Base-by-base conservation (phyloP, 2,797 vertebrate genomes). In the Falco novaeseelandiae region DNA sequence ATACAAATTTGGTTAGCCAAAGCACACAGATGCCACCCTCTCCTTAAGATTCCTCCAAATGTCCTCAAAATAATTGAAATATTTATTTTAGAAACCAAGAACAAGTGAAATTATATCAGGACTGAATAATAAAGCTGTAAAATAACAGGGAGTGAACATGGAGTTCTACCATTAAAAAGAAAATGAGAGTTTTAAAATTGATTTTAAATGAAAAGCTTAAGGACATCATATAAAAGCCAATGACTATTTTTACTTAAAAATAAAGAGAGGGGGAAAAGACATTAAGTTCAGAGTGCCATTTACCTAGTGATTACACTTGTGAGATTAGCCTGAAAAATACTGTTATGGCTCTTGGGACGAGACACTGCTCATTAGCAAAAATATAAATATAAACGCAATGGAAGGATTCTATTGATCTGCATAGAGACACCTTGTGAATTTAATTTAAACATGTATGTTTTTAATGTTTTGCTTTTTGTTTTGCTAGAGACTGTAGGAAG, bases 381-480 rank as follows among this genome's bases (percentile, higher is more conserved):
- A 82, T 76, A 91, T 67, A 95, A 94, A 95, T 90, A 96, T 61
- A 83, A 83, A 94, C 94, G 77, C n/a, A 93, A 84, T 54, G 20
- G 7, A 83, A 94, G 21, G 17, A 17, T 55, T 82, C 49, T 66
- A 62, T 42, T 69, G 13, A 90, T 79, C 26, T 78, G 14, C 42
- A 42, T 57, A 73, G n/a, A 65, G 46, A 74, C 59, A 58, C 2
- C 8, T 10, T 71, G 2, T 69, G 55, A 96, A 92, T 71, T 88
- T 90, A 88, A 61, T 90, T 90, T 90, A 87, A 94, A 84, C 25
- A 59, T 77, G 46, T 82, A 66, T 67, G 26, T 3, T 87, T 94
- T 73, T 59, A 83, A 70, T 92, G 48, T 48, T 89, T 90, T 90
- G 5, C 4, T 77, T 79, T 92, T 81, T 15, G 10, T 89, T 95